phyloP scores from a whole-genome alignment of 2,888 invertebrate species.

The Drosophila kuntzei region DNA sequence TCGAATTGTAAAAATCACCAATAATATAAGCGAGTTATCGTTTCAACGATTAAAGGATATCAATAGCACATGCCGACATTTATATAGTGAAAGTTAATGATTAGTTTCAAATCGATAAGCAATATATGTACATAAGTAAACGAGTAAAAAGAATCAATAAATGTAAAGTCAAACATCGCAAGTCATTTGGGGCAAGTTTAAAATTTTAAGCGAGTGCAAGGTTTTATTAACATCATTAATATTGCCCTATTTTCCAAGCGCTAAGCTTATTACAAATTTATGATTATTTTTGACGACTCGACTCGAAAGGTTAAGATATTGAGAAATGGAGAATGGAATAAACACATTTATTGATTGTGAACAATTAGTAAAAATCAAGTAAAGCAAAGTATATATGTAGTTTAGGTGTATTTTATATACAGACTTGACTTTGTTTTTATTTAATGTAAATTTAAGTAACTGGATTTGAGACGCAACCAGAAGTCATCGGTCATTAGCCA shows the following conservation, averaged over 20 bases:
- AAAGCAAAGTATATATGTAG: neutral
- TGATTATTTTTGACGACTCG: neutral
- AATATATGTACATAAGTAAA: neutral
- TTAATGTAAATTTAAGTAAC: neutral
- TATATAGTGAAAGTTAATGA: neutral
- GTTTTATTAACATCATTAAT: slow-evolving; percentile 3
- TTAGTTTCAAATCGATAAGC: neutral
- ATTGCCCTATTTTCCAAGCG: slow-evolving; percentile 3
- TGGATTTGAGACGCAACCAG: slow-evolving; percentile 3
- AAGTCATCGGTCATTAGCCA: slow-evolving; percentile 23
- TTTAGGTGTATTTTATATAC: neutral
- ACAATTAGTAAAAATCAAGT: neutral
- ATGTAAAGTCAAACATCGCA: neutral
- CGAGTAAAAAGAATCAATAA: neutral
- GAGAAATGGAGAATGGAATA: neutral
- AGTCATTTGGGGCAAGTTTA: neutral
- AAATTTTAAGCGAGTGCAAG: slow-evolving; percentile 6
- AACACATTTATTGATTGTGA: neutral
- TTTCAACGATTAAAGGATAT: neutral
- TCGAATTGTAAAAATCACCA: too few species aligned
- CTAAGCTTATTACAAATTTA: neutral
- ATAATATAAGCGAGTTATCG: too few species aligned
- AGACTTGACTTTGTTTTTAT: slow-evolving; percentile 10
- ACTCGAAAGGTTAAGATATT: neutral
- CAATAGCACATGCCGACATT: neutral